Conservation (phyloP, 2,113 vertebrate species). For the Rhizomys pruinosus region DNA sequence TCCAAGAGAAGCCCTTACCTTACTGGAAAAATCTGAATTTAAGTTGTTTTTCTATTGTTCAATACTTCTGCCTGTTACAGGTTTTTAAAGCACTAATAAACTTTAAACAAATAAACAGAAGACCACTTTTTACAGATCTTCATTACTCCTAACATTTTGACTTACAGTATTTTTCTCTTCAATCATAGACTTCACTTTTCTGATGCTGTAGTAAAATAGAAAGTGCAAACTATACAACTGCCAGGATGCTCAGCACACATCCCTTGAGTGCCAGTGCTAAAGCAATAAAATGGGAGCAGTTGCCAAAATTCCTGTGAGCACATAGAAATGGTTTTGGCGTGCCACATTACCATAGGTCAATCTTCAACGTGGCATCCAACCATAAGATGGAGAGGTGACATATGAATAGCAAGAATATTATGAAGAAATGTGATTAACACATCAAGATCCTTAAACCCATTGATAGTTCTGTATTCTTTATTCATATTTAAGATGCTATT, state of each 20-base stretch:
- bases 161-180: not conserved
- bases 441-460: not conserved
- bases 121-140: not conserved
- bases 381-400: not conserved
- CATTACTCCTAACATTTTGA: conserved; percentile 30
- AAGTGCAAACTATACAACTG: not conserved
- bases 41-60: too few species aligned
- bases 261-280: not conserved
- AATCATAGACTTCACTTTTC: not conserved
- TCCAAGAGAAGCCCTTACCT: too few species aligned
- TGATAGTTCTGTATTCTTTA: not conserved
- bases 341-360: not conserved
- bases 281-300: not conserved
- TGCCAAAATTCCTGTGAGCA: not conserved
- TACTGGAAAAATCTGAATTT: too few species aligned
- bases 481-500: not conserved
- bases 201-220: not conserved
- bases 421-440: conserved; percentile 43
- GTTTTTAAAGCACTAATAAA: too few species aligned
- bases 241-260: not conserved
- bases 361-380: not conserved
- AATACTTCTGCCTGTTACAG: too few species aligned
- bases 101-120: too few species aligned
- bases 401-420: not conserved
- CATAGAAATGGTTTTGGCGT: conserved; percentile 5